phyloP scores from a whole-genome alignment of 2,113 vertebrate species.

The Shinisaurus crocodilurus region DNA sequence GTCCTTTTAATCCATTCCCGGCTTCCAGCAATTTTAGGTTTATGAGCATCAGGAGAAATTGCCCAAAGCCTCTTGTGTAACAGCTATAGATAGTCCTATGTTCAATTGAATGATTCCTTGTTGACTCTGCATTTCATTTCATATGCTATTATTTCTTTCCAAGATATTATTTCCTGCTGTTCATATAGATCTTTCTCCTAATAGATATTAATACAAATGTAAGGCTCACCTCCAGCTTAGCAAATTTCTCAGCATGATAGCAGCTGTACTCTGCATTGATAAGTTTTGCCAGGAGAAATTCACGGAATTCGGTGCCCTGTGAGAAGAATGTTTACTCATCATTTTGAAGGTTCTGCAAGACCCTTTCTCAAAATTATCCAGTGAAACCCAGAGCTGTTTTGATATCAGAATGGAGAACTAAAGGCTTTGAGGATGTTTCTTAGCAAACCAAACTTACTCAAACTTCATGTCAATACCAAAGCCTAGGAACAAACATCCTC shows the following conservation, averaged over 20 bases:
- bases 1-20: neutral
- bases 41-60: neutral
- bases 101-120: neutral
- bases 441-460: neutral
- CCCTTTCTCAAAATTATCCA: neutral
- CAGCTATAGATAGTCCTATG: neutral
- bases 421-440: neutral
- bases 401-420: neutral
- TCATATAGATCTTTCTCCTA: neutral
- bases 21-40: neutral
- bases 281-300: constrained; percentile 90
- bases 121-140: neutral
- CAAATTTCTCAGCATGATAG: constrained; percentile 89
- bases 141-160: neutral
- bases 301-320: constrained; percentile 82
- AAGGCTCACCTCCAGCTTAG: constrained; percentile 83
- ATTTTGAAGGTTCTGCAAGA: too few relatives aligned
- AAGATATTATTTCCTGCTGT: neutral
- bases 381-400: neutral
- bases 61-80: neutral
- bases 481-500: neutral
- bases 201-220: neutral
- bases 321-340: neutral
- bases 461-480: neutral
- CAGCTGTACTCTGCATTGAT: constrained; percentile 93